phyloP scores from a whole-genome alignment of 2,888 invertebrate species.

The Clusia tigrina region DNA sequence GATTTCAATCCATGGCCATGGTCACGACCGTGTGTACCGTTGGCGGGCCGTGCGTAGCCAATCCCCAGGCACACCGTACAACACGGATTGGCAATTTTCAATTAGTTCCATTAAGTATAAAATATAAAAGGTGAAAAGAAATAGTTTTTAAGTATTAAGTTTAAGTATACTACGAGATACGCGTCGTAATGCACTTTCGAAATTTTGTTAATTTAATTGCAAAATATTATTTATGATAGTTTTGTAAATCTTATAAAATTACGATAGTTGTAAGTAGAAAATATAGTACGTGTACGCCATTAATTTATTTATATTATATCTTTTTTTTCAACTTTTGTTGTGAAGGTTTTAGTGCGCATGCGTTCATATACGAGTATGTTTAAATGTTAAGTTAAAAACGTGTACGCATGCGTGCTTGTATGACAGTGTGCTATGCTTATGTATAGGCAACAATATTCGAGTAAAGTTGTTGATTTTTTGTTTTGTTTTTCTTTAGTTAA shows the following conservation, averaged over 20 bases:
- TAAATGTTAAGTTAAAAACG: constrained; percentile 27
- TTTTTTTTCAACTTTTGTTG: constrained; percentile 15
- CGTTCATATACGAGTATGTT: no score
- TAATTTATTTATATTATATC: constrained; percentile 19
- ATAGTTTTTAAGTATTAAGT: no score
- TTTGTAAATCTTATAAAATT: background rate
- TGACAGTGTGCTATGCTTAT: background rate
- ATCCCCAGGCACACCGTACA: background rate
- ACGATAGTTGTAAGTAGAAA: background rate
- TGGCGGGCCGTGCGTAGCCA: background rate
- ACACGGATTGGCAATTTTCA: background rate
- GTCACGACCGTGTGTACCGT: no score
- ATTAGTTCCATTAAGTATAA: background rate
- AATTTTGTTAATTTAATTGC: background rate
- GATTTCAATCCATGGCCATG: no score
- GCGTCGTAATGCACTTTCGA: background rate
- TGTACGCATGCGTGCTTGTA: constrained; percentile 21
- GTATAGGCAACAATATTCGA: background rate
- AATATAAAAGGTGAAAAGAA: background rate
- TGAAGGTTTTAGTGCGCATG: no score
- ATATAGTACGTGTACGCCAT: background rate
- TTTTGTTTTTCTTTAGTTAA: constrained; percentile 28
- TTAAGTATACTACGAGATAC: background rate
- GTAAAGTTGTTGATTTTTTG: constrained; percentile 10
- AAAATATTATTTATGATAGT: background rate